Base-by-base conservation (phyloP, 1,140 invertebrate genomes). In the Microplitis mediator region DNA sequence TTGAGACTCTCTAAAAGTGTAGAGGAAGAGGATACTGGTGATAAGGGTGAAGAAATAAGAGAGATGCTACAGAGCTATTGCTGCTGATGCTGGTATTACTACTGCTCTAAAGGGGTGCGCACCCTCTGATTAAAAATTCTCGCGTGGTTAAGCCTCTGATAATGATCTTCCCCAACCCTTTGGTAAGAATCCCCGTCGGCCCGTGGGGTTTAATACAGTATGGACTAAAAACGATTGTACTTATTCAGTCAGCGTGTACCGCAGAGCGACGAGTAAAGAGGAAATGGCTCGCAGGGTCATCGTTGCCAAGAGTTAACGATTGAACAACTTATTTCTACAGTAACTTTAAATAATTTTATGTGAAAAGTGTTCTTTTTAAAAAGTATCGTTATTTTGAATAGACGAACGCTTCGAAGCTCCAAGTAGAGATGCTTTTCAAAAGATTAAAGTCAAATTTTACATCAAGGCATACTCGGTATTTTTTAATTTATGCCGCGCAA, bases 41-140 rank as follows among this genome's bases (percentile, higher is more conserved):
- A 45, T 45, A 45, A 45, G 39, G 39, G 39, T 45, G 32, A 54
- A 16, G 35, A 56, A 13, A 13, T 23, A 2, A 65, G 45, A 36
- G 9, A 45, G 16, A 32, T 35, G 36, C 9, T 35, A 16, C 4
- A 35, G 50, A 54, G 60, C 50, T 39, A 60, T 39, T 36, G 35
- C 6, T 39, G 45, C n/a, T 50, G 50, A 34, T 23, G 31, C 58
- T 45, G 66, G 52, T 69, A 69, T 72, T 73, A 73, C 62, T 45
- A 45, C 39, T 9, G 11, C 39, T 14, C 36, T 14, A 72, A 78
- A 86, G 83, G 86, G 86, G 82, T 85, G 84, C 84, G 84, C 83
- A 85, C 86, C 86, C 85, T 87, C 85, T 87, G 86, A 87, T 87
- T 87, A 87, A 87, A 87, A 87, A 87, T 87, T 87, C 85, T 87